Base-by-base conservation (phyloP, 2,797 vertebrate genomes). In the Podargus strigoides region DNA sequence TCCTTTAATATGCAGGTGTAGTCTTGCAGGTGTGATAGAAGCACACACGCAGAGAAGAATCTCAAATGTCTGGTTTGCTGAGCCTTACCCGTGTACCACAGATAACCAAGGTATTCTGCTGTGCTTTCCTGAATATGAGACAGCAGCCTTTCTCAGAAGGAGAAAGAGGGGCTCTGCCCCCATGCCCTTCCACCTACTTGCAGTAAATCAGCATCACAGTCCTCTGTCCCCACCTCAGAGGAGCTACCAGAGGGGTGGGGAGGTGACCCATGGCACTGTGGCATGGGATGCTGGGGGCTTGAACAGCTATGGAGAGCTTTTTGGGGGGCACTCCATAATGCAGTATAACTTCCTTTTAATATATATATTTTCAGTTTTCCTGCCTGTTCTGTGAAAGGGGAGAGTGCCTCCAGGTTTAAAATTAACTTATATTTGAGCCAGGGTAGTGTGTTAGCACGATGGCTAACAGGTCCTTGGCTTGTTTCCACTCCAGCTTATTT, bases 401-500 rank as follows among this genome's bases (percentile, higher is more conserved):
- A 81, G n/a, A 58, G 62, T 47, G 56, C 42, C 46, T 80, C 44
- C 32, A 56, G 28, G 47, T 75, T 77, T 87, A 56, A 73, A 79
- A 89, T 17, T 12, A 78, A 18, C 34, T 63, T 52, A 2, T 6
- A 8, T 67, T 77, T 93, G 73, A 82, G 79, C 23, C 64, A 52
- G 76, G 41, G 37, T 56, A 52, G 62, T 58, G 24, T 52, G 56
- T 77, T 73, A 56, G 88, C 46, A 62, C 46, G 73, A 14, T 12
- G 8, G 59, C 41, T 70, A 81, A 39, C 89, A 78, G 85, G 47
- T 78, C 89, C 66, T 89, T 89, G 87, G 74, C 87, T 69, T 37
- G 23, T 69, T 75, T 80, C 80, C 83, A 36, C 52, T 76, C 41
- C 41, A 37, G 37, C 69, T 92, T 87, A 46, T 64, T 91, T 92